Base-by-base conservation (phyloP, 2,888 invertebrate genomes). In the Rhogogaster chlorosoma region DNA sequence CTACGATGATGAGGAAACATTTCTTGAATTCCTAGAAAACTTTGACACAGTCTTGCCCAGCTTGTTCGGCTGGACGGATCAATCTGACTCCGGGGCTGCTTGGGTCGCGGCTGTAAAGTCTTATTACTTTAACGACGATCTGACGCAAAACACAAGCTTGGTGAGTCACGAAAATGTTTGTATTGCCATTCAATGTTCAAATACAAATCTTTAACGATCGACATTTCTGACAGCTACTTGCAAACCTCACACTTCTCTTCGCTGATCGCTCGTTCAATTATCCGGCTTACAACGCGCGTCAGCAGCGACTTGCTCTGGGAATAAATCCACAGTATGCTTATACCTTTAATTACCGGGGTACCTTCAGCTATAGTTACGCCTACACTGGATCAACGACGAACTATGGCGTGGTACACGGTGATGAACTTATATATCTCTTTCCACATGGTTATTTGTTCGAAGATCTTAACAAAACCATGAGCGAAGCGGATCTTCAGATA, bases 401-500 rank as follows among this genome's bases (percentile, higher is more conserved):
- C 49, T 77, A 49, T 12, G 77, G 77, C 53, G 29, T 32, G 12
- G 18, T 26, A 1, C 53, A 77, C 29, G 77, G 7, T 32, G 77
- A 53, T n/a, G 53, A 53, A 12, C 29, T 53, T 32, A 5, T 53
- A 53, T 75, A 53, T 53, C 7, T 77, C 4, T 77, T 77, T 49
- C n/a, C 77, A 9, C 1, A 5, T 22, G 26, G 9, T 12, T 61
- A 22, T 22, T 4, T 53, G 61, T 61, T 26, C 26, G 2, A 6
- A 61, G 26, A 61, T 61, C 26, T 85, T 1, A 67, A 67, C 22
- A 83, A 85, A 18, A 86, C 86, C 22, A 70, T 90, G 36, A 89
- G 86, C 82, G 83, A 86, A 29, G 67, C 86, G 1, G 93, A 93
- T 85, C 84, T 87, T 53, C 57, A 84, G 53, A 90, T 94, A 9